Percentiles rank a stretch among this genome's conserved stretches.
These are phyloP conservation scores for Halocynthia roretzi DNA, from an alignment of 23 tunicate species.

Conservation along the genomic window DNA sequence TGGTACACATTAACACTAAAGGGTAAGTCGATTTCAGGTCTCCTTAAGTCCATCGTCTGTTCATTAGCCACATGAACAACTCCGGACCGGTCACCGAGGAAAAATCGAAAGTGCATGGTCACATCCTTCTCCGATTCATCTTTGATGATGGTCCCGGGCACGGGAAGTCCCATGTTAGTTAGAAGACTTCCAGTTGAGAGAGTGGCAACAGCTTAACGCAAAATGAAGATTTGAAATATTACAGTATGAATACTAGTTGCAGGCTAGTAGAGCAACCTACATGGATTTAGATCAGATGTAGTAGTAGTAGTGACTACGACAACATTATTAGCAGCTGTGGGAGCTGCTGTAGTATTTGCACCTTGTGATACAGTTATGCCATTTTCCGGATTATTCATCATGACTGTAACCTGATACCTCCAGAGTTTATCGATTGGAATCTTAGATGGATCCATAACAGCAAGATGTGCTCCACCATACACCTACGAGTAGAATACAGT, in stretches of 20 bases:
- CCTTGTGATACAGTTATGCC: not conserved
- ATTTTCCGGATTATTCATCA: not conserved
- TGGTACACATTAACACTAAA: constrained; percentile 19
- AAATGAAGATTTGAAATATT: too few species aligned
- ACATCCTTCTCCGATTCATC: not conserved
- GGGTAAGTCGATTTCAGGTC: constrained; percentile 25
- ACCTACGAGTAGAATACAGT: not conserved
- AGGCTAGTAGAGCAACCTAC: too few species aligned
- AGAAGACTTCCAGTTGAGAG: too few species aligned
- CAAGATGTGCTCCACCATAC: constrained; percentile 25
- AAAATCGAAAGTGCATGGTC: constrained; percentile 13
- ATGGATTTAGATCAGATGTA: too few species aligned
- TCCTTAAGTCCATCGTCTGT: constrained; percentile 29
- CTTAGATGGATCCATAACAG: constrained; percentile 29
- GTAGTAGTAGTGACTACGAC: not conserved
- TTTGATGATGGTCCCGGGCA: too few species aligned
- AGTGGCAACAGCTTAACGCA: too few species aligned
- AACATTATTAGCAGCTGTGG: not conserved
- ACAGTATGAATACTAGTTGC: too few species aligned
- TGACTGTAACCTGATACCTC: constrained; percentile 17
- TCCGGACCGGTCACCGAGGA: constrained; percentile 27
- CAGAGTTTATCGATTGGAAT: constrained; percentile 21
- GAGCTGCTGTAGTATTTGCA: not conserved
- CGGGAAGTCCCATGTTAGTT: too few species aligned
- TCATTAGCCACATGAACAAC: constrained; percentile 24